Evolutionary conservation across 2,113 vertebrate species (phyloP), one percentile per base, ranked within the genome.

Genomic region (Myocastor coypus): DNA sequence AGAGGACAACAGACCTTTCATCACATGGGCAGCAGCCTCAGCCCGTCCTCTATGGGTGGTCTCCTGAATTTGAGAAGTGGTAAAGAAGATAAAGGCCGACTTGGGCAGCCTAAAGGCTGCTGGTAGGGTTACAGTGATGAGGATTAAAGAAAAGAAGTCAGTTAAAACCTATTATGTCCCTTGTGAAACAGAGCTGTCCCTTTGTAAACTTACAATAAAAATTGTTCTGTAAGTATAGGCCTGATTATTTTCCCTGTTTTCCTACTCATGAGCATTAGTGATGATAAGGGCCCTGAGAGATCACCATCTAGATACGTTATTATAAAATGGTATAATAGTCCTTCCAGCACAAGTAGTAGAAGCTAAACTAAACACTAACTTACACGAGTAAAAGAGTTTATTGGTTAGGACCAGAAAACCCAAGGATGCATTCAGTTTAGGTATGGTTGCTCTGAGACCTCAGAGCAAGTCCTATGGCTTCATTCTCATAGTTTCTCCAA

Each of bases 41-140:
- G 28, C 66, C 40, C 5, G 19, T 20, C 57, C 42, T 78, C 8
- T 3, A 0, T 22, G 55, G 69, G 32, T 26, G 37, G 57, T 42
- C 91, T 96, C 57, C 75, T 30, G 34, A 66, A 57, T 83, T 13
- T 61, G 80, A 94, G 89, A 68, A 85, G 80, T 19, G 66, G 19
- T 59, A 71, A 68, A 73, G 81, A 90, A 89, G 77, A 26, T n/a
- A 34, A 61, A 61, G 75, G 64, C 42, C 28, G 63, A 3, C 17
- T 52, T 30, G 52, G 32, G 71, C n/a, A 66, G 52, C 52, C 30
- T 16, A 3, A 78, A 66, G 83, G 32, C 55, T 92, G 5, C 57
- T 14, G 17, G 17, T 66, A 68, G 20, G 46, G 71, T 85, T 92
- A 75, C 52, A 64, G 32, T 77, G 64, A 52, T 37, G 77, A 87